These are phyloP conservation scores for Brachionichthys hirsutus DNA, from an alignment of 2,113 vertebrate genomes.

Conservation along the genomic window DNA sequence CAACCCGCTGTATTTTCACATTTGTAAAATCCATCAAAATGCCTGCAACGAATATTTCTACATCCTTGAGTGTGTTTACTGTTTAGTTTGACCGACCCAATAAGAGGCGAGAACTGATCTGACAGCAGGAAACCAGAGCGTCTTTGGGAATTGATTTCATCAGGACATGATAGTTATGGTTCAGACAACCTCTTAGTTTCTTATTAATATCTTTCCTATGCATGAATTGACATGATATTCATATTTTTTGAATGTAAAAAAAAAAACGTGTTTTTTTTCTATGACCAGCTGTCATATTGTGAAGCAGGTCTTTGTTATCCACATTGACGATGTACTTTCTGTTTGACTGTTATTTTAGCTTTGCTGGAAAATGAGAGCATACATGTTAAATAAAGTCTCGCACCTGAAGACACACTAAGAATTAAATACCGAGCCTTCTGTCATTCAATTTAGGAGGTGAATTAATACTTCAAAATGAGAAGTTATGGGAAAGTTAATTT, in stretches of 20 bases:
- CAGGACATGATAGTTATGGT: constrained; percentile 18
- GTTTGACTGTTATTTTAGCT: constrained; percentile 35
- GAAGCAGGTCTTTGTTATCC: constrained; percentile 9
- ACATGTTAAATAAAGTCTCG: constrained; percentile 33
- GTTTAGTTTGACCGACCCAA: constrained; percentile 51
- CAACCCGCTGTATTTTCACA: constrained; percentile 56
- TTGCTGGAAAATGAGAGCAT: background rate
- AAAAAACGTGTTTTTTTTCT: background rate
- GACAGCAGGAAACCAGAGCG: constrained; percentile 8
- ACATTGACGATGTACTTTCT: constrained; percentile 9
- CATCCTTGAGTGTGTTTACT: constrained; percentile 53
- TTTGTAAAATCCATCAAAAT: constrained; percentile 67
- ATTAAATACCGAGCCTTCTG: constrained; percentile 1
- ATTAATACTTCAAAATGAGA: constrained; percentile 39
- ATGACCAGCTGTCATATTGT: constrained; percentile 7
- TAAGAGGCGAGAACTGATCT: constrained; percentile 31
- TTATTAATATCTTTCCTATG: constrained; percentile 25
- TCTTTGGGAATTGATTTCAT: constrained; percentile 6
- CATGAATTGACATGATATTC: constrained; percentile 31
- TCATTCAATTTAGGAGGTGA: constrained; percentile 36
- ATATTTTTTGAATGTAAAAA: constrained; percentile 12
- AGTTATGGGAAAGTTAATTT: constrained; percentile 52
- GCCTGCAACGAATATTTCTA: constrained; percentile 66
- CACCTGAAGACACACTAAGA: constrained; percentile 29
- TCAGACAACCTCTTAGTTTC: constrained; percentile 16